A percentile compares a stretch with the other conserved stretches of the same genome.
Evolutionary conservation across 2,113 vertebrate species (phyloP).

Genomic region (Prolemur simus): DNA sequence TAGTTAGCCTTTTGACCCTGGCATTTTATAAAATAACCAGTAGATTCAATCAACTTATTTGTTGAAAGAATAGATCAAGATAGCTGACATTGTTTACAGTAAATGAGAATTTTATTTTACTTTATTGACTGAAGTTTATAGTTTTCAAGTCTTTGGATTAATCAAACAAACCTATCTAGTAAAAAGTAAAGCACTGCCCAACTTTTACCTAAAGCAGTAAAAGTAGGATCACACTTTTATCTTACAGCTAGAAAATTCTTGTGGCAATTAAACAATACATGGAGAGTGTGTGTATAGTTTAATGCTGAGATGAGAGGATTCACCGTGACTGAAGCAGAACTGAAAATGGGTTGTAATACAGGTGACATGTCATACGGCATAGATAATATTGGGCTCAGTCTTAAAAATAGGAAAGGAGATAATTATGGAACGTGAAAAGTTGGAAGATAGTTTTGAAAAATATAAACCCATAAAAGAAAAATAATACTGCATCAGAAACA

Average conservation of each 20-base stretch:
- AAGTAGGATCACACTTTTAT: not conserved
- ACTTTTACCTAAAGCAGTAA: not conserved
- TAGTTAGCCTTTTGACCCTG: not conserved
- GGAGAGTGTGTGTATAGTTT: not conserved
- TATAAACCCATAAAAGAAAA: not conserved
- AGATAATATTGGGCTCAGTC: not conserved
- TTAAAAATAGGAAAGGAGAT: not conserved
- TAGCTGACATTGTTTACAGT: not conserved
- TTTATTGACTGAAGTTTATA: slow-evolving; percentile 1
- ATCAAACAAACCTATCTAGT: not conserved
- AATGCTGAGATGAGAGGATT: not conserved
- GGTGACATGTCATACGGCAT: not conserved
- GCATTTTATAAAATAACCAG: not conserved
- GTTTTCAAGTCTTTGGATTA: slow-evolving; percentile 21
- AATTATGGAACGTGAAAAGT: not conserved
- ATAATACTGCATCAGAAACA: not conserved
- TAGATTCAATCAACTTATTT: not conserved
- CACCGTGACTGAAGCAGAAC: not conserved
- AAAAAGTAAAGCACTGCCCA: not conserved
- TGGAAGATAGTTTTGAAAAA: not conserved
- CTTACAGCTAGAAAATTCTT: not conserved
- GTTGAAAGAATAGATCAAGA: slow-evolving; percentile 15
- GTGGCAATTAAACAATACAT: not conserved
- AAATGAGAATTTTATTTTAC: slow-evolving; percentile 34
- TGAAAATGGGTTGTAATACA: not conserved